phyloP scores from a whole-genome alignment of 1,140 invertebrate species.

The Ptiloglossa arizonensis region DNA sequence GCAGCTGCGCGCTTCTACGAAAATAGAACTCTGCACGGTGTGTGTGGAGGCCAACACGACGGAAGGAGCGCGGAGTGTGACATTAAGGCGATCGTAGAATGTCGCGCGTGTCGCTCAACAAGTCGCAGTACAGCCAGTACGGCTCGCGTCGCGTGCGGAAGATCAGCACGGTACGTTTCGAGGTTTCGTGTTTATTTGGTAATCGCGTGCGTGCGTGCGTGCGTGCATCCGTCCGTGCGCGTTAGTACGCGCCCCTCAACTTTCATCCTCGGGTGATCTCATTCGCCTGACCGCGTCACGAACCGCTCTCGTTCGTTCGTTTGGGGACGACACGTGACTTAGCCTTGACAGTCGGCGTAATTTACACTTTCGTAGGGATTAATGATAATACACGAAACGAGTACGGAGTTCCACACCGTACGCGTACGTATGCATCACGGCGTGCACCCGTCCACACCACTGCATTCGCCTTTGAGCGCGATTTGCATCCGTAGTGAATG shows the following conservation, averaged over 20 bases:
- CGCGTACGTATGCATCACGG: background rate
- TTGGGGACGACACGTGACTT: constrained; percentile 49
- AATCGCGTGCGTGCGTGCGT: background rate
- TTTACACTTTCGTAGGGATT: constrained; percentile 38
- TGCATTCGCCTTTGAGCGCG: background rate
- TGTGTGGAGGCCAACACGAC: constrained; percentile 31
- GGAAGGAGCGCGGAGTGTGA: constrained; percentile 48
- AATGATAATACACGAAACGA: constrained; percentile 1
- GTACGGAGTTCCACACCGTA: background rate
- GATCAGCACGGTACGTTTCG: constrained; percentile 80
- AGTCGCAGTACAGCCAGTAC: constrained; percentile 79
- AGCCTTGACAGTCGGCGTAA: constrained; percentile 57
- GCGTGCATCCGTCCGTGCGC: background rate
- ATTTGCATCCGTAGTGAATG: constrained; percentile 25
- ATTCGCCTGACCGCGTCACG: background rate
- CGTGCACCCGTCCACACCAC: background rate
- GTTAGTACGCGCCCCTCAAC: constrained; percentile 1
- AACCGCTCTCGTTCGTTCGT: constrained; percentile 15
- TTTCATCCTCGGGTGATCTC: constrained; percentile 9
- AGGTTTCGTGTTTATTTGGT: constrained; percentile 6
- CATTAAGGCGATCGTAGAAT: constrained; percentile 71
- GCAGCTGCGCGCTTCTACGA: constrained; percentile 56
- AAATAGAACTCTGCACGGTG: constrained; percentile 59
- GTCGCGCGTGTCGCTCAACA: constrained; percentile 81
- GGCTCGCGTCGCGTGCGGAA: constrained; percentile 80